Evolutionary conservation across 1,140 invertebrate genomes (phyloP).

Genomic region (Dysdera silvatica): DNA sequence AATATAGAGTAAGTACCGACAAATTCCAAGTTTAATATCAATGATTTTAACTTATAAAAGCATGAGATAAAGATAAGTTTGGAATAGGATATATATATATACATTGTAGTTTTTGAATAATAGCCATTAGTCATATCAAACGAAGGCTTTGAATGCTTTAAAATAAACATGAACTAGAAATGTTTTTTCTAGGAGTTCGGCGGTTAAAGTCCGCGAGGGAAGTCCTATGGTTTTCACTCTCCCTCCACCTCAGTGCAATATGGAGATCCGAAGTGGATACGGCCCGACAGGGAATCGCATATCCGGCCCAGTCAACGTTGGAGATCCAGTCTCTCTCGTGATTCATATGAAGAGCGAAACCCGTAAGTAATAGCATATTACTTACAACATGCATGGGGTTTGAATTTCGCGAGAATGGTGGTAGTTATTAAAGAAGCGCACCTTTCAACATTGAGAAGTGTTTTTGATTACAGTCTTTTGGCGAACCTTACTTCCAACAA

Average conservation of each 20-base stretch:
- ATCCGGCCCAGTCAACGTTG: slow-evolving; percentile 77
- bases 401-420: too few species aligned
- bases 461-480: too few species aligned
- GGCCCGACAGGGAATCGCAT: slow-evolving; percentile 74
- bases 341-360: slow-evolving; percentile 89
- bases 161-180: slow-evolving; percentile 14
- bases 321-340: slow-evolving; percentile 80
- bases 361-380: slow-evolving; percentile 10
- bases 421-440: too few species aligned
- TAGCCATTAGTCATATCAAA: not conserved
- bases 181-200: slow-evolving; percentile 7
- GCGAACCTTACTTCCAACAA: too few species aligned
- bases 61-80: not conserved
- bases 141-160: not conserved
- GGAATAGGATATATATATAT: not conserved
- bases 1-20: slow-evolving; percentile 82
- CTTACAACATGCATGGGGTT: too few species aligned
- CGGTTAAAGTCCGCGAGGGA: slow-evolving; percentile 52
- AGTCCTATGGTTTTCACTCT: slow-evolving; percentile 68
- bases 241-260: slow-evolving; percentile 79
- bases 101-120: not conserved
- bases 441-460: too few species aligned
- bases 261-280: slow-evolving; percentile 82
- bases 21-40: not conserved
- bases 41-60: not conserved